Evolutionary conservation across 1,140 invertebrate species (phyloP), one percentile per base, ranked within the genome.

Genomic region (Neodiprion pinetum): DNA sequence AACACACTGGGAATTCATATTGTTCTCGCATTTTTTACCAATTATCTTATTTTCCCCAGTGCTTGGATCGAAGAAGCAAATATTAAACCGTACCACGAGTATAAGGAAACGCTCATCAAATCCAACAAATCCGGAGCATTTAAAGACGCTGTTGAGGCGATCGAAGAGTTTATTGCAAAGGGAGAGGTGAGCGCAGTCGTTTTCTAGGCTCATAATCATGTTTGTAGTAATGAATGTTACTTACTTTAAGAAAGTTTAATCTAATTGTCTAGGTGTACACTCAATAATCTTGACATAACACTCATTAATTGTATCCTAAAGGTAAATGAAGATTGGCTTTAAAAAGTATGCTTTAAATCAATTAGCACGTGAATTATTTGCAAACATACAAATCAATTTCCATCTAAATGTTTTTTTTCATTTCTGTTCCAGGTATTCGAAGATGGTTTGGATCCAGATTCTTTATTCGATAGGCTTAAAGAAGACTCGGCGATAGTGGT

Each of bases 1-100:
- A 40, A 40, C 28, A 40, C 28, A 40, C 28, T 40, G 28, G 5
- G 5, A 40, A 40, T 40, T 5, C 2, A 40, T 40, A 5, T 40
- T 5, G 28, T 40, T 40, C 28, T 40, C 5, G 5, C 74, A 50
- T 68, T 72, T 78, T 17, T 14, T 73, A 40, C 10, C 17, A 73
- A 28, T 61, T 68, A 70, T 47, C 9, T 76, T 77, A 82, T 76
- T 85, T 84, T 83, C 89, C 89, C 70, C 86, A 97, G 96, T 91
- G 96, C 95, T 9, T 98, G 96, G 96, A 96, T 98, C 78, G 96
- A 97, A 86, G 93, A 95, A 77, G 90, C 92, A 66, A 94, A 94
- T 81, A 93, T 98, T 23, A 96, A 96, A 84, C 94, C 93, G 0
- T 98, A 97, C 84, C 90, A 92, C 48, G 91, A 94, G 77, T 95